These are phyloP conservation scores for Pseudoatta argentina DNA, from an alignment of 1,140 invertebrate species.

Conservation along the genomic window DNA sequence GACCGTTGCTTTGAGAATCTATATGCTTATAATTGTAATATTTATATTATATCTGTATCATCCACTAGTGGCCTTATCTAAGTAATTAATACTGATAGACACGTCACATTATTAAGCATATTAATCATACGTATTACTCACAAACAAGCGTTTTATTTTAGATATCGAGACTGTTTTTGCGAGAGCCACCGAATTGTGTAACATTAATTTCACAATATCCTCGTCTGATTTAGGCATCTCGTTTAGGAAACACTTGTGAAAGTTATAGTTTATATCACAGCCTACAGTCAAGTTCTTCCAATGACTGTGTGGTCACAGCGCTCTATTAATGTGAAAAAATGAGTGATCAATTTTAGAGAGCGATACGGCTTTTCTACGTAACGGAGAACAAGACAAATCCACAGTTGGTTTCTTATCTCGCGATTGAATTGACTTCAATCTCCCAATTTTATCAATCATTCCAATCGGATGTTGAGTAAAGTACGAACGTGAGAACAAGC, in stretches of 20 bases:
- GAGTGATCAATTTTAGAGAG: constrained; percentile 10
- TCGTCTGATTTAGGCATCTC: constrained; percentile 34
- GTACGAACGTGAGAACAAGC: constrained; percentile 58
- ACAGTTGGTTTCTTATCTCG: constrained; percentile 24
- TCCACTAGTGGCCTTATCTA: constrained; percentile 86
- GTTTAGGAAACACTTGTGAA: constrained; percentile 44
- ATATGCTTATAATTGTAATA: constrained; percentile 81
- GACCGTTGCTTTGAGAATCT: constrained; percentile 77
- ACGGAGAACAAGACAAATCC: constrained; percentile 32
- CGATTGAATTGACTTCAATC: constrained; percentile 67
- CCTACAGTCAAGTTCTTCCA: constrained; percentile 75
- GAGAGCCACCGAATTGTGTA: constrained; percentile 54
- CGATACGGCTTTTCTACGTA: constrained; percentile 55
- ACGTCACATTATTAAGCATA: constrained; percentile 77
- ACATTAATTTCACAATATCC: constrained; percentile 26
- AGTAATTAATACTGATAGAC: constrained; percentile 80
- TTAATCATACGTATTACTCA: constrained; percentile 74
- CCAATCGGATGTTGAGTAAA: constrained; percentile 77
- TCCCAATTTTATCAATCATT: constrained; percentile 80
- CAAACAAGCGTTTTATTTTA: constrained; percentile 72
- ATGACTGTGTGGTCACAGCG: constrained; percentile 32
- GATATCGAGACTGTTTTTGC: constrained; percentile 47
- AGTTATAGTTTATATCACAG: constrained; percentile 63
- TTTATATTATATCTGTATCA: constrained; percentile 85
- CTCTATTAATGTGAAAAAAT: constrained; percentile 13